Conservation (phyloP, 2,797 vertebrate species). For the Coregonus suidteri region DNA sequence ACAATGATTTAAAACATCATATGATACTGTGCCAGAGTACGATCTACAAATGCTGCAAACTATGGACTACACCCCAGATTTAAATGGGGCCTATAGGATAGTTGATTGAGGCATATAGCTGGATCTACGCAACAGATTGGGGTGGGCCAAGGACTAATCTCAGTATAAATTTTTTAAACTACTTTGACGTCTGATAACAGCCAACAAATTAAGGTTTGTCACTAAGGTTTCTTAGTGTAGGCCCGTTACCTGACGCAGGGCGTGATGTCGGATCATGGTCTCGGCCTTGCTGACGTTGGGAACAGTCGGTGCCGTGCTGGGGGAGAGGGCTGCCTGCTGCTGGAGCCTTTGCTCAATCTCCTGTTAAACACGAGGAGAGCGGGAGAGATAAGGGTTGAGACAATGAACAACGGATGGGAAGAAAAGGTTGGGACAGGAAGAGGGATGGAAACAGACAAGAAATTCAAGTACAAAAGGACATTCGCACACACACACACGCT, state of each 20-base stretch:
- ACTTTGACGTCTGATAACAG: neutral
- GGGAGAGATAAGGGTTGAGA: no score
- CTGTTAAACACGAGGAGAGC: slow-evolving; percentile 77
- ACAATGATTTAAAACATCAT: neutral
- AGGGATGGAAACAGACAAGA: no score
- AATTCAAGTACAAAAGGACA: no score
- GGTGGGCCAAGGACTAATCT: neutral
- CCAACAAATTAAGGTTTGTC: neutral
- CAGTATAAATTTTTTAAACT: rapidly evolving
- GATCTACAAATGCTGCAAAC: neutral
- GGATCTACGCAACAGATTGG: neutral
- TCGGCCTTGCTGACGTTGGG: slow-evolving; percentile 88
- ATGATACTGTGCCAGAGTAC: neutral
- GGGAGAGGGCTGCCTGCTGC: slow-evolving; percentile 88
- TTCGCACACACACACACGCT: no score
- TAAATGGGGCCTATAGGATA: no score
- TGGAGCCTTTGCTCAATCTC: slow-evolving; percentile 96
- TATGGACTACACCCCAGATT: no score
- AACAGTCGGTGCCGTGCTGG: slow-evolving; percentile 79
- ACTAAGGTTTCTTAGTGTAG: neutral
- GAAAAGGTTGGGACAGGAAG: no score
- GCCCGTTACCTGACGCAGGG: slow-evolving; percentile 89
- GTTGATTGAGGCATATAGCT: no score
- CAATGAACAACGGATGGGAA: no score
- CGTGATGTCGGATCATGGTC: slow-evolving; percentile 88